phyloP scores from a whole-genome alignment of 2,113 vertebrate species.

The Catharus bicknelli region DNA sequence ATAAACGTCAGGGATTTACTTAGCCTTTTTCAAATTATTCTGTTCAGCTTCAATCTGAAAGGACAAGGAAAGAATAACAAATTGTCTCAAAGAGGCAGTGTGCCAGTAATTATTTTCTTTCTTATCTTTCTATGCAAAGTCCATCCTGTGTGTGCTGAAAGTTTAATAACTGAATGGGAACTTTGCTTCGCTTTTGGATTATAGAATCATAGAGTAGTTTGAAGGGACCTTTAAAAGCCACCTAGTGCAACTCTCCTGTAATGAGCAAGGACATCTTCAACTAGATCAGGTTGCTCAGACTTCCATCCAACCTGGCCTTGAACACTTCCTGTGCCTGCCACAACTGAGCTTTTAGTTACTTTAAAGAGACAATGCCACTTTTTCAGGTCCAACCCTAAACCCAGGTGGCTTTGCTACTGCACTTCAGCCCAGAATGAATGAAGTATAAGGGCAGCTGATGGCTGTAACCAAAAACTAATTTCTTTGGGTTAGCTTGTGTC shows the following conservation, averaged over 20 bases:
- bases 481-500: background rate
- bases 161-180: background rate
- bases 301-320: background rate
- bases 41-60: background rate
- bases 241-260: rapidly evolving
- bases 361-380: background rate
- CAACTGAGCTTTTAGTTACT: background rate
- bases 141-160: background rate
- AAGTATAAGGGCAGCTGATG: background rate
- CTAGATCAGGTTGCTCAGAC: background rate
- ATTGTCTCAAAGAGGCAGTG: background rate
- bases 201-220: background rate
- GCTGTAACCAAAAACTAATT: background rate
- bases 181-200: background rate
- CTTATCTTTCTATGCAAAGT: background rate
- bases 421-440: background rate
- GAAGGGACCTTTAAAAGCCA: background rate
- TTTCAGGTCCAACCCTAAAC: background rate
- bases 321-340: background rate
- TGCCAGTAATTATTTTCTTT: background rate
- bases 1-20: background rate
- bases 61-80: background rate
- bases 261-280: background rate
- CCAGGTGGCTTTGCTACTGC: background rate
- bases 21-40: background rate